Base-by-base conservation (phyloP, 2,113 vertebrate genomes). In the Pseudolaguvia tuberculata region DNA sequence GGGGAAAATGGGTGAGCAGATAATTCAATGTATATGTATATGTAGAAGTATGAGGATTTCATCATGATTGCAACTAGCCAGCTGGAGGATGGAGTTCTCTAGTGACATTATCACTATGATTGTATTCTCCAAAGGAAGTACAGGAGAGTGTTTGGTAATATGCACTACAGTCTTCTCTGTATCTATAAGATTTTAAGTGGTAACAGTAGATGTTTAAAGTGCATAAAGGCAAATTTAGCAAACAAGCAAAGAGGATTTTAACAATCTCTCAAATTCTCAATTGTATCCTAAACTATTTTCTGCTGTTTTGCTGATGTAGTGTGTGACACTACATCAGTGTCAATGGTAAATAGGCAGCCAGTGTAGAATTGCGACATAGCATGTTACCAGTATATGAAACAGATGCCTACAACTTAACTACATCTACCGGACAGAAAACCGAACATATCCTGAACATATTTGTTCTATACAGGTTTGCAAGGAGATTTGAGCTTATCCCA, bases 21-120 rank as follows among this genome's bases (percentile, higher is more conserved):
- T 20, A 1, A 11, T 50, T 66, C 15, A 50, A 48, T 23, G 45
- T 17, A 57, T 71, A 42, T 57, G 29, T 52, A 25, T 42, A 52
- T 52, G 47, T 18, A 63, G 52, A 53, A 57, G 25, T 17, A 63
- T 51, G 58, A 52, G 29, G n/a, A 63, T 73, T 73, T 20, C 72
- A 63, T 73, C 72, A 73, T 63, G 9, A 4, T 18, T 35, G 47
- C 25, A 62, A 61, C 1, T 4, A 50, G 57, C 31, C 29, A 50
- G 18, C 6, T 27, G 29, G 57, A 58, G 51, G 42, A 50, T 4
- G 8, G 48, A 17, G 57, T 61, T 48, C 39, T 50, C 55, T 48
- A 13, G 45, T 35, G 71, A 62, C 15, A 62, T 62, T 25, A n/a
- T n/a, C n/a, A 6, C 10, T 23, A 45, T 45, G 56, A 25, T 25